Conservation (phyloP, 2,888 invertebrate species). For the Perizoma flavofasciatum region DNA sequence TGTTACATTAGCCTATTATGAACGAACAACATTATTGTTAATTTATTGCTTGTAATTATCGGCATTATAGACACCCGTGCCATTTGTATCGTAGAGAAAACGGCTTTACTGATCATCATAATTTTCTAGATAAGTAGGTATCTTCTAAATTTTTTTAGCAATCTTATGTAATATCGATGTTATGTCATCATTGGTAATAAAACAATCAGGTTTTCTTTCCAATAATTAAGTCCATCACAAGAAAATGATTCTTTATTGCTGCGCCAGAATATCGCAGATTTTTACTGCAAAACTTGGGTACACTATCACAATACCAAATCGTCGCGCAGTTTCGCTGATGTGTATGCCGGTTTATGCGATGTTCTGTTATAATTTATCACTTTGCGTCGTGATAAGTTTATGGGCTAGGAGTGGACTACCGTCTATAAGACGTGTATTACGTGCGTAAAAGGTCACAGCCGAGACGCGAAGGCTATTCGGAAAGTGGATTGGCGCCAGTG, state of each 20-base stretch:
- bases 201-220: too few species aligned
- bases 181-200: too few species aligned
- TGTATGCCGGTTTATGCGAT: conserved; percentile 18
- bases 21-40: conserved; percentile 23
- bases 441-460: conserved; percentile 80
- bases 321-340: conserved; percentile 3
- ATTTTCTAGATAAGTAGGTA: too few species aligned
- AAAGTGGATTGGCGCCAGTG: conserved; percentile 79
- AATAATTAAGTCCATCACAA: too few species aligned
- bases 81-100: not conserved
- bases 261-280: too few species aligned
- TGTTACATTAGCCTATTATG: conserved; percentile 27
- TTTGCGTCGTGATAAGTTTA: conserved; percentile 52
- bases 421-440: conserved; percentile 62
- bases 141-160: too few species aligned
- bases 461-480: conserved; percentile 80
- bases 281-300: too few species aligned
- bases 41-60: conserved; percentile 30
- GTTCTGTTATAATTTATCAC: conserved; percentile 39
- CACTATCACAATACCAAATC: not conserved
- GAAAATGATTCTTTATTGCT: too few species aligned
- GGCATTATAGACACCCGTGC: conserved; percentile 15
- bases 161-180: too few species aligned
- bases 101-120: too few species aligned
- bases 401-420: conserved; percentile 59